These are phyloP conservation scores for Cenopis cana DNA, from an alignment of 2,888 invertebrate species.

Conservation along the genomic window DNA sequence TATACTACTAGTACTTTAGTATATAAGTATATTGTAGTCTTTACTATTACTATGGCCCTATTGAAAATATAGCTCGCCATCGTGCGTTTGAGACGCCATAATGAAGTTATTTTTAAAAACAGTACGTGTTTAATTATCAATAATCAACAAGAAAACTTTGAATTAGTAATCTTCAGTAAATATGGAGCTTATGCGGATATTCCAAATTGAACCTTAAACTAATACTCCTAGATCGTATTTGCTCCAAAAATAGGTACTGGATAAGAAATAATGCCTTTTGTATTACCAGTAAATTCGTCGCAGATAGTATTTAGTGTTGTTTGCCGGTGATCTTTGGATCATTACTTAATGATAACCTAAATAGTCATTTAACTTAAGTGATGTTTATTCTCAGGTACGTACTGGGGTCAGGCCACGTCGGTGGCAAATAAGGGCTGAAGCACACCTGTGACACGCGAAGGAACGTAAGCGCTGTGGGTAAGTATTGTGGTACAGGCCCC, in stretches of 20 bases:
- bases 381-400: neutral
- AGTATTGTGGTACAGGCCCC: too few species aligned
- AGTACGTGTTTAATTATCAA: too few species aligned
- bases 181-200: neutral
- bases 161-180: neutral
- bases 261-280: neutral
- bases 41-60: too few species aligned
- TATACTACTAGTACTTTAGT: too few species aligned
- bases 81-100: too few species aligned
- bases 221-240: neutral
- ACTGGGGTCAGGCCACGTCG: too few species aligned
- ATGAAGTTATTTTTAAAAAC: too few species aligned
- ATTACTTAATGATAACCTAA: conserved; percentile 2
- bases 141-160: neutral
- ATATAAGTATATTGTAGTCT: too few species aligned
- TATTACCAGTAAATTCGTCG: neutral
- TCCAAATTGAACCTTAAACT: neutral
- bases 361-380: neutral
- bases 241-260: neutral
- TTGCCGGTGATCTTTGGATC: neutral
- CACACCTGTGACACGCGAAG: too few species aligned
- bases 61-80: too few species aligned
- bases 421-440: too few species aligned
- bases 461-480: too few species aligned
- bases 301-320: neutral